Percentiles rank a stretch among this genome's conserved stretches.
These are phyloP conservation scores for Rhagoletis pomonella DNA, from an alignment of 1,140 invertebrate species.

Conservation along the genomic window DNA sequence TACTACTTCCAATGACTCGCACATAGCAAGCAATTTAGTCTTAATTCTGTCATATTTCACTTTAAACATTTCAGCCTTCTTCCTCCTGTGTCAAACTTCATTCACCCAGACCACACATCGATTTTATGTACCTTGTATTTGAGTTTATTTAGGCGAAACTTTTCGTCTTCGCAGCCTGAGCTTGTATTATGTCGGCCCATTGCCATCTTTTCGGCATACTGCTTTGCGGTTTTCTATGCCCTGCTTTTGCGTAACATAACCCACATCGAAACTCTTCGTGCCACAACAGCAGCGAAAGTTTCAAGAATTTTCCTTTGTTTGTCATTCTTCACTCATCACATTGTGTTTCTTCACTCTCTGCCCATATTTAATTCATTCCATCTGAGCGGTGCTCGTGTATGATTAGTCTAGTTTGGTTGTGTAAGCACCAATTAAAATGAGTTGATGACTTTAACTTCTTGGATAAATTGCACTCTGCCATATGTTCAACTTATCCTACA, in stretches of 20 bases:
- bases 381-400: too few relatives aligned
- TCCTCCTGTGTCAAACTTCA: neutral
- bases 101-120: neutral
- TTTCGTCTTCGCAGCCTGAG: slow-evolving; percentile 1
- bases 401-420: slow-evolving; percentile 13
- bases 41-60: slow-evolving; percentile 3
- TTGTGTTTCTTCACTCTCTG: neutral
- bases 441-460: slow-evolving; percentile 49
- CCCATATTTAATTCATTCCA: neutral
- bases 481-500: slow-evolving; percentile 19
- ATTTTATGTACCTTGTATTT: slow-evolving; percentile 44
- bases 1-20: neutral
- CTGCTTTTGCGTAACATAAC: neutral
- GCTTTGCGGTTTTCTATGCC: slow-evolving; percentile 17
- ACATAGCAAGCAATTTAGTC: neutral
- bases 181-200: neutral
- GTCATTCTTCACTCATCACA: neutral
- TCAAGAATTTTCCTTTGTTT: neutral
- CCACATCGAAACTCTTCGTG: slow-evolving; percentile 33
- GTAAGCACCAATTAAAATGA: slow-evolving; percentile 47
- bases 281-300: slow-evolving; percentile 34
- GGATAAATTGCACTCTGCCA: slow-evolving; percentile 35
- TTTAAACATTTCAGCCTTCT: neutral
- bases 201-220: neutral
- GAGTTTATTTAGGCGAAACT: slow-evolving; percentile 38